A percentile compares a stretch with the other conserved stretches of the same genome.
phyloP scores from a whole-genome alignment of 2,113 vertebrate species.

The Cephalopholis sonnerati region DNA sequence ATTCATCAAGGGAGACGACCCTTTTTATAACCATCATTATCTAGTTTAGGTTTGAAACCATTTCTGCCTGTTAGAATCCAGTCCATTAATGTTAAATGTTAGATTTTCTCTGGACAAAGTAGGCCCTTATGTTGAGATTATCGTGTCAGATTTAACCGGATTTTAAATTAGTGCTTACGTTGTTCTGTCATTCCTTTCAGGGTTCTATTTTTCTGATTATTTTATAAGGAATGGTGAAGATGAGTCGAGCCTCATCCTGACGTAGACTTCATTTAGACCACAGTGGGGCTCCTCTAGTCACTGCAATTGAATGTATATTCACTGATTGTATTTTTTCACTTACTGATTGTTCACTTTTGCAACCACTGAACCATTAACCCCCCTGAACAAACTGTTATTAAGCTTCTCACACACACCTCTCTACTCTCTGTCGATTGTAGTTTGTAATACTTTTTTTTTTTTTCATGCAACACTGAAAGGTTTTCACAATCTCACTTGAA shows the following conservation, averaged over 20 bases:
- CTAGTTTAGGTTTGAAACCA: slow-evolving; percentile 28
- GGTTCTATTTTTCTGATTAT: slow-evolving; percentile 42
- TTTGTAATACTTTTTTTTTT: slow-evolving; percentile 32
- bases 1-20: slow-evolving; percentile 63
- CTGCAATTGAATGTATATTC: slow-evolving; percentile 78
- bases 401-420: not conserved
- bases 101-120: not conserved
- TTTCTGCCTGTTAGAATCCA: slow-evolving; percentile 34
- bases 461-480: slow-evolving; percentile 61
- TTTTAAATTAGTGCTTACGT: slow-evolving; percentile 46
- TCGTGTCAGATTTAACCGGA: slow-evolving; percentile 29
- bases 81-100: slow-evolving; percentile 37
- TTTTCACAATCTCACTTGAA: slow-evolving; percentile 74
- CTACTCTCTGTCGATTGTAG: slow-evolving; percentile 28
- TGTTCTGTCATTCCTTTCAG: slow-evolving; percentile 43
- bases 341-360: slow-evolving; percentile 57
- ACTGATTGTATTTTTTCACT: slow-evolving; percentile 70
- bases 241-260: slow-evolving; percentile 9
- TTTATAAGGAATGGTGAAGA: slow-evolving; percentile 37
- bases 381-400: slow-evolving; percentile 11
- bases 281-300: slow-evolving; percentile 40
- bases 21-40: slow-evolving; percentile 24
- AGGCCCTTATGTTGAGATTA: not conserved
- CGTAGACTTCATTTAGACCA: slow-evolving; percentile 20
- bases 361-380: slow-evolving; percentile 34